Conservation (phyloP, 2,113 vertebrate genomes). For the Agapornis roseicollis region DNA sequence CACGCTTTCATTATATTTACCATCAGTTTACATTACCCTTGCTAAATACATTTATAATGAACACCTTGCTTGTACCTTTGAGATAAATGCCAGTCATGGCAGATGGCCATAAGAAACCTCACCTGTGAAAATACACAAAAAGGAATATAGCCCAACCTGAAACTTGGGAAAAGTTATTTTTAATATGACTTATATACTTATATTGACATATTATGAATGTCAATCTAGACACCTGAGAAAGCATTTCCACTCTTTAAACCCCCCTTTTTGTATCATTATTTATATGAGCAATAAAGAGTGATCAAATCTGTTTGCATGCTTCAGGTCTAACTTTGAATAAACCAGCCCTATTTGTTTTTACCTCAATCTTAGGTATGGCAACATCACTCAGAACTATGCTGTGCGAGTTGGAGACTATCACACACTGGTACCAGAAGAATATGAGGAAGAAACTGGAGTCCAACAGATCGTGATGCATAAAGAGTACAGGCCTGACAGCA, state of each 20-base stretch:
- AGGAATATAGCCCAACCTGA: neutral
- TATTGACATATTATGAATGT: neutral
- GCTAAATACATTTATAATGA: neutral
- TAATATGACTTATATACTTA: neutral
- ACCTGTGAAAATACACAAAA: neutral
- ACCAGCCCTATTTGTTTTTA: neutral
- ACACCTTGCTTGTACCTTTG: neutral
- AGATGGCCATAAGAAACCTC: neutral
- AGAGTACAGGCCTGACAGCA: constrained; percentile 83
- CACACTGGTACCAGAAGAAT: constrained; percentile 91
- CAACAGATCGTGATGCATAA: constrained; percentile 85
- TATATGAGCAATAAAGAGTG: neutral
- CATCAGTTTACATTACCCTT: neutral
- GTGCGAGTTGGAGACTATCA: constrained; percentile 94
- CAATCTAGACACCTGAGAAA: neutral
- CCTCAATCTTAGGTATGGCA: constrained; percentile 84
- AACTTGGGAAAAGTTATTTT: neutral
- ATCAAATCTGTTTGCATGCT: neutral
- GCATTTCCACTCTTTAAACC: neutral
- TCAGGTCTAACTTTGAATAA: neutral
- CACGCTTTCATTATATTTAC: neutral
- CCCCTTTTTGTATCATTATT: neutral
- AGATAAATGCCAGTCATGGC: neutral
- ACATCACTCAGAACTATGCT: constrained; percentile 85
- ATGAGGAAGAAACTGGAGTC: constrained; percentile 88